Base-by-base conservation (phyloP, 2,797 vertebrate species). In the Takifugu rubripes region DNA sequence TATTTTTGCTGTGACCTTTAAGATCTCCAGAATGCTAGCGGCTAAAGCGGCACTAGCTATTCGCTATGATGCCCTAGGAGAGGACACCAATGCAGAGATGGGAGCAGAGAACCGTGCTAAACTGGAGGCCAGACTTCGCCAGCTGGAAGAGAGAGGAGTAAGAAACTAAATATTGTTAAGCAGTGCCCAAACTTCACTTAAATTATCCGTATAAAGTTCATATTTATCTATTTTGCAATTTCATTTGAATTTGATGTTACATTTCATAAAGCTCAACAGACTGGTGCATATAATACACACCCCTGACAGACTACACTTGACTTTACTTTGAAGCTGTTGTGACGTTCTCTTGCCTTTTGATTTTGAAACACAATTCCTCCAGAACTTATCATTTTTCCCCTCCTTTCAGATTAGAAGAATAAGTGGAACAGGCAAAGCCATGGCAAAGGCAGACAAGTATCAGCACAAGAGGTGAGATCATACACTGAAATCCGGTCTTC, bases 11-110 rank as follows among this genome's bases (percentile, higher is more conserved):
- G 7, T 21, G 7, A 8, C 8, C 6, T 16, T 47, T 79, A 98
- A 29, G 95, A 98, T 99, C 77, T 98, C 97, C 81, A 93, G 97
- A 69, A 98, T 96, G 94, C 84, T 99, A 65, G 97, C 97, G 42
- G 96, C 97, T 31, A 99, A 99, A 84, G 89, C 97, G 0, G 72
- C 95, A 2, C 84, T 99, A 74, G 95, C 96, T 40, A 92, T 97
- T 67, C 92, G 97, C 48, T 99, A 99, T 0, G 97, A 99, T 52
- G 97, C 97, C 0, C 93, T 99, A 21, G 96, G 95, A 27, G 97
- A 99, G 61, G 91, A 94, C 81, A 95, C 94, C 1, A 98, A 92
- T 52, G 90, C 94, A 10, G 93, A 96, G 21, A 94, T 99, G 93
- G 96, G 95, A 63, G 81, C 77, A 25, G 97, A 97, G 79, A 98